Conservation (phyloP, 35 echinoderm and acorn worm species). For the Amphiura filiformis region DNA sequence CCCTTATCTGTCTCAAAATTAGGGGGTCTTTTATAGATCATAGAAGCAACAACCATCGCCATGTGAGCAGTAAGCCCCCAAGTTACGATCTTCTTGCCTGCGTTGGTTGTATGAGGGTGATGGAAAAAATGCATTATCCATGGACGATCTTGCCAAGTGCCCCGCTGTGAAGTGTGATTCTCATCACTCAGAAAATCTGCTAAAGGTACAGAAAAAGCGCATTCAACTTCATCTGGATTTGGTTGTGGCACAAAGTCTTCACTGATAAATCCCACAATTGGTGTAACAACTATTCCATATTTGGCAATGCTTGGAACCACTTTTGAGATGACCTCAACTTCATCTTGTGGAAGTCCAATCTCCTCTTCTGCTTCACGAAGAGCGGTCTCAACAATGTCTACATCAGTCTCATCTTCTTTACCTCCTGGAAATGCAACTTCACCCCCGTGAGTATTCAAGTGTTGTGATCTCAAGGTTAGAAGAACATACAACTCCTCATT, state of each 20-base stretch:
- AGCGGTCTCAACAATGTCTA: constrained; percentile 55
- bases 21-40: constrained; percentile 52
- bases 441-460: constrained; percentile 50
- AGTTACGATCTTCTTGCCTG: constrained; percentile 8
- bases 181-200: constrained; percentile 35
- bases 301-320: constrained; percentile 27
- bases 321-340: constrained; percentile 62
- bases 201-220: constrained; percentile 60
- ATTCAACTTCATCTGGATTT: constrained; percentile 64
- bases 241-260: constrained; percentile 34
- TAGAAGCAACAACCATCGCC: constrained; percentile 54
- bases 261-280: constrained; percentile 70
- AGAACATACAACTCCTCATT: constrained; percentile 52
- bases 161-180: background rate
- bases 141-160: background rate
- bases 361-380: constrained; percentile 80
- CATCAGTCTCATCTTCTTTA: constrained; percentile 57
- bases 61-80: constrained; percentile 66
- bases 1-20: constrained; percentile 42
- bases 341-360: constrained; percentile 51
- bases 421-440: constrained; percentile 86
- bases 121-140: background rate
- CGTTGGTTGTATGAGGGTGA: constrained; percentile 18
- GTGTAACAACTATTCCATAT: constrained; percentile 20
- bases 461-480: constrained; percentile 58